Percentiles rank a stretch among this genome's conserved stretches.
phyloP scores from a whole-genome alignment of 2,888 invertebrate species.

The Pollenia griseotomentosa region DNA sequence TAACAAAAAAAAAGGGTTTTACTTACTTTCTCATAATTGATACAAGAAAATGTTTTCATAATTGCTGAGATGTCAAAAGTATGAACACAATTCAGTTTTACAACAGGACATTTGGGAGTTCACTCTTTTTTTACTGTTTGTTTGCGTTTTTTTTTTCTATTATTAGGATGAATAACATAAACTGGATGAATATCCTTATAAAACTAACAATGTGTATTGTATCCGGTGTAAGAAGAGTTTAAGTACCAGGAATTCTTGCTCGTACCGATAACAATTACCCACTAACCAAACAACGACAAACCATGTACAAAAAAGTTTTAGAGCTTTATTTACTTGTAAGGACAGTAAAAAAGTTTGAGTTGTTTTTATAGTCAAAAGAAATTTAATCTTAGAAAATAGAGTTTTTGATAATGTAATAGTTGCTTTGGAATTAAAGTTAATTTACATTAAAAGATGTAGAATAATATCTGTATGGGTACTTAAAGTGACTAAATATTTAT shows the following conservation, averaged over 20 bases:
- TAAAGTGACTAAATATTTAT: too few relatives aligned
- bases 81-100: constrained; percentile 52
- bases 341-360: neutral
- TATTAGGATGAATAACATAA: constrained; percentile 33
- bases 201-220: constrained; percentile 49
- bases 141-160: constrained; percentile 8
- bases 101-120: constrained; percentile 73
- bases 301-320: constrained; percentile 51
- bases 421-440: neutral
- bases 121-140: constrained; percentile 7
- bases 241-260: constrained; percentile 27
- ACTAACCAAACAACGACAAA: constrained; percentile 74
- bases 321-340: neutral
- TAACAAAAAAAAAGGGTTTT: constrained; percentile 51
- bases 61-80: constrained; percentile 75
- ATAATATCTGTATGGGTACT: neutral
- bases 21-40: constrained; percentile 33
- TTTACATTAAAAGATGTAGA: neutral
- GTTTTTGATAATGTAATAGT: neutral
- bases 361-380: neutral
- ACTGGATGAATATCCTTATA: constrained; percentile 15
- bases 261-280: constrained; percentile 73
- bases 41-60: constrained; percentile 71
- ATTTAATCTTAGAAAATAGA: neutral
- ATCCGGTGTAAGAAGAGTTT: constrained; percentile 46